These are phyloP conservation scores for Asobara japonica DNA, from an alignment of 1,140 invertebrate species.

Conservation along the genomic window DNA sequence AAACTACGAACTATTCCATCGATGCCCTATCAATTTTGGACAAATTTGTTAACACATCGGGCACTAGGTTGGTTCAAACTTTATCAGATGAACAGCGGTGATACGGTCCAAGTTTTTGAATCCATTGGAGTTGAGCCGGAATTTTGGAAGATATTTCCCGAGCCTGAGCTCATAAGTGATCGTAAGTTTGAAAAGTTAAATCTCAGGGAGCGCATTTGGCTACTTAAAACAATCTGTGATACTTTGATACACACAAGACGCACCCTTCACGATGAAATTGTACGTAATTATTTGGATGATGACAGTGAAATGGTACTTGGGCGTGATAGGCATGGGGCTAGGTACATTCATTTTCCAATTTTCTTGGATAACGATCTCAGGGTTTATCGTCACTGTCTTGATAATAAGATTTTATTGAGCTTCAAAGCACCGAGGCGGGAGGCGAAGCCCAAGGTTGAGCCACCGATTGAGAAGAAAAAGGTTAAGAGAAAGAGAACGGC, in stretches of 20 bases:
- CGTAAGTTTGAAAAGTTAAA: slow-evolving; percentile 69
- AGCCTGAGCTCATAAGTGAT: slow-evolving; percentile 63
- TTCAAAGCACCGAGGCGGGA: slow-evolving; percentile 43
- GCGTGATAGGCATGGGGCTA: slow-evolving; percentile 67
- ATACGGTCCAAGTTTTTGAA: slow-evolving; percentile 68
- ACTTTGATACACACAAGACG: slow-evolving; percentile 64
- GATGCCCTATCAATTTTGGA: slow-evolving; percentile 73
- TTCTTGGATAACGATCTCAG: slow-evolving; percentile 70
- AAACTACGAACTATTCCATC: slow-evolving; percentile 63
- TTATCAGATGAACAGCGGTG: slow-evolving; percentile 62
- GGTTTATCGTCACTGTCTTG: slow-evolving; percentile 67
- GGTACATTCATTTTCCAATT: slow-evolving; percentile 72
- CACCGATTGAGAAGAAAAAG: not conserved
- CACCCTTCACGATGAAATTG: slow-evolving; percentile 58
- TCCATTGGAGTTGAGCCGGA: slow-evolving; percentile 66
- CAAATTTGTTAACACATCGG: slow-evolving; percentile 65
- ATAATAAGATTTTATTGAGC: slow-evolving; percentile 55
- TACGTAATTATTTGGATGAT: slow-evolving; percentile 52
- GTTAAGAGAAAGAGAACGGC: not conserved
- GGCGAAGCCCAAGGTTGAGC: not conserved
- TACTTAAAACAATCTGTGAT: slow-evolving; percentile 72
- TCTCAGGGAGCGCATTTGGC: slow-evolving; percentile 70
- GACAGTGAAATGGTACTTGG: slow-evolving; percentile 64
- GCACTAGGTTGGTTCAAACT: slow-evolving; percentile 69
- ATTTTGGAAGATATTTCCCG: slow-evolving; percentile 67